Conservation (phyloP, 2,113 vertebrate genomes). For the Caretta caretta region DNA sequence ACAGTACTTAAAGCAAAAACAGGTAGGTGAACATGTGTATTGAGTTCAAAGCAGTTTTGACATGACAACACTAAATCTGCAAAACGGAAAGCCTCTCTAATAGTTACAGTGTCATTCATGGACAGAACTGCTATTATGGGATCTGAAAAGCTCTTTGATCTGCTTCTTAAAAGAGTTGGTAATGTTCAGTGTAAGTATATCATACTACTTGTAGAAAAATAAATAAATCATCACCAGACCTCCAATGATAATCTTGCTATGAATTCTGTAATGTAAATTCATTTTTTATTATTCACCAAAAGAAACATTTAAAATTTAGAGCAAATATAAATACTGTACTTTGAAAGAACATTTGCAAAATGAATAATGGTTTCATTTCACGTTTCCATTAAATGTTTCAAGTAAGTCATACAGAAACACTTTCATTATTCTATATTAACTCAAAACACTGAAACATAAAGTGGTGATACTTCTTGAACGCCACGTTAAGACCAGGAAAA, state of each 20-base stretch:
- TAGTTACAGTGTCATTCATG: conserved; percentile 47
- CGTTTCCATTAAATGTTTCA: not conserved
- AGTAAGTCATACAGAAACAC: not conserved
- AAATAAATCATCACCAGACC: not conserved
- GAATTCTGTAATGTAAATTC: not conserved
- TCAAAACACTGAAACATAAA: not conserved
- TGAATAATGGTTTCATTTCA: not conserved
- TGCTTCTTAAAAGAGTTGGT: conserved; percentile 28
- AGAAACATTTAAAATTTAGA: not conserved
- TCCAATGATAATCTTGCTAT: not conserved
- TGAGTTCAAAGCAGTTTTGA: conserved; percentile 66
- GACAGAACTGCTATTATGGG: conserved; percentile 24
- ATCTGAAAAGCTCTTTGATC: conserved; percentile 66
- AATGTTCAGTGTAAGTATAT: conserved; percentile 35
- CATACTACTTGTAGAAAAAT: not conserved
- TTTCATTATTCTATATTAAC: not conserved
- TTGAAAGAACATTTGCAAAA: rapidly evolving
- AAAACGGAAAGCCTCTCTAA: conserved; percentile 57
- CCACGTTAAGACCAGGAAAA: not conserved
- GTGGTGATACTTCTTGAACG: not conserved
- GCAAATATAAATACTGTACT: not conserved
- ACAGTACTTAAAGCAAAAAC: not conserved
- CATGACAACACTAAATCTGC: conserved; percentile 52
- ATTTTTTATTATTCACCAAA: not conserved
- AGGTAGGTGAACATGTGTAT: conserved; percentile 18